Percentiles rank a stretch among this genome's conserved stretches.
Evolutionary conservation across 2,797 vertebrate genomes (phyloP).

Genomic region (Poliocrania exsul): DNA sequence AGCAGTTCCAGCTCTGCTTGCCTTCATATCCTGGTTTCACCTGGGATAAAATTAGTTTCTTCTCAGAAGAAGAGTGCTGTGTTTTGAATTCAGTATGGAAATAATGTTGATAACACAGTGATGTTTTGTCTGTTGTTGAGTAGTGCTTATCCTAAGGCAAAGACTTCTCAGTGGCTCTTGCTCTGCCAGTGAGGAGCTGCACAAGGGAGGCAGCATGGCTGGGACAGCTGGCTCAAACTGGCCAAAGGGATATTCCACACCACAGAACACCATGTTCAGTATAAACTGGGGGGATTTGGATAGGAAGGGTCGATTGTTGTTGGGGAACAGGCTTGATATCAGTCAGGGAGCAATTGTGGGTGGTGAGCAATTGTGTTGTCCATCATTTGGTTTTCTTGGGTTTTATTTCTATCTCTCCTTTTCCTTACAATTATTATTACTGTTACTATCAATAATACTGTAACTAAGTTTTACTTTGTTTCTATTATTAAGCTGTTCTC

Average conservation of each 20-base stretch:
- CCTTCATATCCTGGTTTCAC: neutral
- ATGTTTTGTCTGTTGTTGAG: neutral
- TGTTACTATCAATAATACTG: neutral
- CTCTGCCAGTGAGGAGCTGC: neutral
- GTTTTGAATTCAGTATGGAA: neutral
- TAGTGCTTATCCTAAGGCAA: neutral
- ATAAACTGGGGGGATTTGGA: neutral
- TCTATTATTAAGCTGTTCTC: neutral
- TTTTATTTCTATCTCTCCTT: neutral
- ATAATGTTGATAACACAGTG: neutral
- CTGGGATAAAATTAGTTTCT: neutral
- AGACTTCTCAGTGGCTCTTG: neutral
- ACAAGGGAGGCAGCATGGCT: neutral
- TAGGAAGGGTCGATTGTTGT: rapidly evolving
- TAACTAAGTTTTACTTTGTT: neutral
- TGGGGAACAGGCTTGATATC: neutral
- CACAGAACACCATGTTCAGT: neutral
- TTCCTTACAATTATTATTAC: neutral
- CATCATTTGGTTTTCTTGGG: neutral
- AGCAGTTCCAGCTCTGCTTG: neutral
- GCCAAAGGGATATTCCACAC: neutral
- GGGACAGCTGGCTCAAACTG: neutral
- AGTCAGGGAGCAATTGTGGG: rapidly evolving
- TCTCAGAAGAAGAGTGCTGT: neutral
- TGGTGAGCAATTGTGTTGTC: neutral